A percentile compares a stretch with the other conserved stretches of the same genome.
phyloP scores from a whole-genome alignment of 1,140 invertebrate genomes.

The Bombus ignitus region DNA sequence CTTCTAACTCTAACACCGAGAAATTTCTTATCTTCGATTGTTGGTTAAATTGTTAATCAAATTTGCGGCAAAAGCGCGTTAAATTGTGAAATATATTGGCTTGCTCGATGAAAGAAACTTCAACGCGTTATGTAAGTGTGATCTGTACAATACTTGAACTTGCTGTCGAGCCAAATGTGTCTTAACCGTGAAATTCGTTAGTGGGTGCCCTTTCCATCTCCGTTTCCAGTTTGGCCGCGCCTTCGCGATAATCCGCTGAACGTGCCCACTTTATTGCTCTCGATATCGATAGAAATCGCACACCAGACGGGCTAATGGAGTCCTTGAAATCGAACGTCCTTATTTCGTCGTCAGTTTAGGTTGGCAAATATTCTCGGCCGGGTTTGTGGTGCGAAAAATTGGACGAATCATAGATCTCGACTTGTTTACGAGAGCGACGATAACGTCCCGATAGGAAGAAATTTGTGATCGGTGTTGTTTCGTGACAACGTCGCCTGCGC shows the following conservation, averaged over 20 bases:
- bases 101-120: neutral
- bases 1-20: neutral
- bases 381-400: neutral
- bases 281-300: neutral
- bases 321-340: slow-evolving; percentile 27
- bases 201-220: neutral
- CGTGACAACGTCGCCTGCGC: neutral
- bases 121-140: neutral
- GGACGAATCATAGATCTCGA: neutral
- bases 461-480: neutral
- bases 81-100: too few species aligned
- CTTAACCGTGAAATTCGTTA: neutral
- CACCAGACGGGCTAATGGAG: slow-evolving; percentile 24
- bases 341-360: neutral
- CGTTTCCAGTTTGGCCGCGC: neutral
- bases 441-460: neutral
- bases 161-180: neutral
- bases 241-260: slow-evolving; percentile 21
- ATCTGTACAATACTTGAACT: neutral
- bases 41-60: too few species aligned
- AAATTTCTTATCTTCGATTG: neutral
- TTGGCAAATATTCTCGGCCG: neutral
- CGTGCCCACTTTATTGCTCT: slow-evolving; percentile 25
- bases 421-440: neutral
- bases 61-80: too few species aligned